Conservation (phyloP, 2,888 invertebrate genomes). For the Amphipyra berbera region DNA sequence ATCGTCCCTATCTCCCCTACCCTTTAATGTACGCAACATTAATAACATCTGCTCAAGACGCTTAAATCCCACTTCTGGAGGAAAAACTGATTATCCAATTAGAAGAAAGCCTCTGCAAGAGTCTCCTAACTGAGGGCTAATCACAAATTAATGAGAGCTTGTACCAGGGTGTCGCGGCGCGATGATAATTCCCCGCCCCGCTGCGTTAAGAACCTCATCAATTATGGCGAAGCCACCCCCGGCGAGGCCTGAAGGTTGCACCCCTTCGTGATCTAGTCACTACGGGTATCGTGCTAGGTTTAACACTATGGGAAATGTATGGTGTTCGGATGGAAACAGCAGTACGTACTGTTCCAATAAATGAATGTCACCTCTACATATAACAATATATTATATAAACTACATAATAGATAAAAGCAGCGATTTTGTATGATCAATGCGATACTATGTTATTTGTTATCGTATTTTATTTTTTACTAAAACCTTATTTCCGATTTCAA, state of each 20-base stretch:
- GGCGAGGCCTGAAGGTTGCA: constrained; percentile 61
- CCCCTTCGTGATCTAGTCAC: constrained; percentile 70
- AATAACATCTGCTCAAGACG: constrained; percentile 72
- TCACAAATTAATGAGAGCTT: constrained; percentile 89
- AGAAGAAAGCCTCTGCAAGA: constrained; percentile 82
- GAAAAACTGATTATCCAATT: constrained; percentile 87
- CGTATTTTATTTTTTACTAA: no score
- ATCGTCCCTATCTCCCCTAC: constrained; percentile 51
- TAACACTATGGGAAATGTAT: constrained; percentile 23
- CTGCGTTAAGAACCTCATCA: constrained; percentile 89
- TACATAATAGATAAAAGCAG: no score
- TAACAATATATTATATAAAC: no score
- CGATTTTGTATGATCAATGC: no score
- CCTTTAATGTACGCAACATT: constrained; percentile 60
- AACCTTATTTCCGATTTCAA: no score
- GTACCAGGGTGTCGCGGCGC: constrained; percentile 83
- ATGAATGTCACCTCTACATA: no score
- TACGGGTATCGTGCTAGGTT: constrained; percentile 41
- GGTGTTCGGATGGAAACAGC: neutral
- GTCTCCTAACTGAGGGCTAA: constrained; percentile 85
- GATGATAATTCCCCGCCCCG: constrained; percentile 87
- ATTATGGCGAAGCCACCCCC: constrained; percentile 86
- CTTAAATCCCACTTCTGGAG: constrained; percentile 70
- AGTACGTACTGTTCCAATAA: no score
- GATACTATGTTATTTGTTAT: no score